Evolutionary conservation across 1,140 invertebrate species (phyloP), one percentile per base, ranked within the genome.

Genomic region (Drosophila sulfurigaster): DNA sequence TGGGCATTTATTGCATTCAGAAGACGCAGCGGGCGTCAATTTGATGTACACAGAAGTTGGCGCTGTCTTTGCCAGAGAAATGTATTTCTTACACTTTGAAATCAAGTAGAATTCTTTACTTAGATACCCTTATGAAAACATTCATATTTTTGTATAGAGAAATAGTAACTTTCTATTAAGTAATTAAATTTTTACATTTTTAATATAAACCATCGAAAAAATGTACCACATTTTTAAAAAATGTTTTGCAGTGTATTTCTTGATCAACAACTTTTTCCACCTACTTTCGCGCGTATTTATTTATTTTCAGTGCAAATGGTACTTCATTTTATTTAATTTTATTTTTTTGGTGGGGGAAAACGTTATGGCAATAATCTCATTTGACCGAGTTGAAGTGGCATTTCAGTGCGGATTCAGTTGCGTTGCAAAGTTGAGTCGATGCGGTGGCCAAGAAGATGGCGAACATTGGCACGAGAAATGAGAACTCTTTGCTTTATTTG

Each of bases 341-440:
- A 10, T 13, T 43, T 20, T 25, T 25, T 25, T 25, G 20, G 3
- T 4, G 20, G 20, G 20, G 20, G 79, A 75, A 79, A 79, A 79
- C 67, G 58, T 79, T 67, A 59, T 81, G 74, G 81, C 65, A 66
- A 87, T 79, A 82, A 86, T 85, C 86, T 86, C 74, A 77, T 78
- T 83, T 74, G 74, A 63, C 48, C 38, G 32, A 69, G 63, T 35
- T 49, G 45, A 60, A 72, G 64, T 57, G 52, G 54, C 46, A 35
- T 41, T 70, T 67, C 66, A 62, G 51, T 59, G 49, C 65, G 48
- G 41, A 52, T 59, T 70, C 65, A 49, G 68, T 57, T 43, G 64
- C 20, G 71, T 46, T 51, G 52, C 83, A 88, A 80, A 88, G 66
- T 88, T 78, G 83, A 80, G 82, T 88, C 83, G 68, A 73, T 43